Evolutionary conservation across 2,888 invertebrate genomes (phyloP).

Genomic region (Dexiosoma caninum): DNA sequence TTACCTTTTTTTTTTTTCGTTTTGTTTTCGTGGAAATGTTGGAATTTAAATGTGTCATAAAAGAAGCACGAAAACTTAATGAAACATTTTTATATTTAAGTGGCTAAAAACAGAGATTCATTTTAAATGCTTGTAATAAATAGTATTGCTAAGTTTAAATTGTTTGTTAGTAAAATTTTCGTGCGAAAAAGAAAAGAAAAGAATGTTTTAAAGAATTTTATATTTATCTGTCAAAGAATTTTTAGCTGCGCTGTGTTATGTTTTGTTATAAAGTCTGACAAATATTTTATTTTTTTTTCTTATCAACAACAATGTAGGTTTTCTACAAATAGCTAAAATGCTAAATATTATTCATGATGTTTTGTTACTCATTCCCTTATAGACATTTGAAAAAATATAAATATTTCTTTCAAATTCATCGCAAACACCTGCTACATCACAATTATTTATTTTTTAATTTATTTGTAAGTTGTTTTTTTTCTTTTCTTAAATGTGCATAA

Average conservation of each 20-base stretch:
- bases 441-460: constrained; percentile 2
- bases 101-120: background rate
- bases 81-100: constrained; percentile 25
- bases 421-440: constrained; percentile 26
- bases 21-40: background rate
- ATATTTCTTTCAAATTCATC: constrained; percentile 38
- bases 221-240: no score
- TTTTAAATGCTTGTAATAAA: background rate
- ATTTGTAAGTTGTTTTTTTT: no score
- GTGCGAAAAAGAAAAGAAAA: background rate
- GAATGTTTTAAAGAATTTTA: no score
- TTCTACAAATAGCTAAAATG: no score
- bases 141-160: background rate
- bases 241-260: no score
- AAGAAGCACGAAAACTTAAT: constrained; percentile 46
- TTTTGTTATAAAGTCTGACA: background rate
- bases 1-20: background rate
- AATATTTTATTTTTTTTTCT: background rate
- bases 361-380: background rate
- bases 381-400: background rate
- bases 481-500: constrained; percentile 43
- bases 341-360: no score
- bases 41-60: constrained; percentile 6
- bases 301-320: background rate
- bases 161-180: background rate